phyloP scores from a whole-genome alignment of 2,113 vertebrate genomes.

The Scomber colias region DNA sequence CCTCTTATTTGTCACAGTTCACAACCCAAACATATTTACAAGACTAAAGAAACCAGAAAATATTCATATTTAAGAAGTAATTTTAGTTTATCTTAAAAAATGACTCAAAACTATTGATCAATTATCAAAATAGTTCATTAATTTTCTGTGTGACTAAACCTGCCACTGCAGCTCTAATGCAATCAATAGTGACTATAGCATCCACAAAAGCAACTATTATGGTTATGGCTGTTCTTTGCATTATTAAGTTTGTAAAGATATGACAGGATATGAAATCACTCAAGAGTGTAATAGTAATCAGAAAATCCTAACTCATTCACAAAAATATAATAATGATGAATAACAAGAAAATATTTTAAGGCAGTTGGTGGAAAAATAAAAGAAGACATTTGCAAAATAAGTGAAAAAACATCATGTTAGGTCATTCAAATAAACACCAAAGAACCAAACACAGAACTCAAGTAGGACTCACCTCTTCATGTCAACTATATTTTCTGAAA shows the following conservation, averaged over 20 bases:
- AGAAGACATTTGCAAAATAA: background rate
- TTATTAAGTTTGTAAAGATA: background rate
- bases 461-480: constrained; percentile 46
- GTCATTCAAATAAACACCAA: background rate
- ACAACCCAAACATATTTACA: no score
- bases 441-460: background rate
- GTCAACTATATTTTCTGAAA: constrained; percentile 20
- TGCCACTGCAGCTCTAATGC: background rate
- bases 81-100: no score
- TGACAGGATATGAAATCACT: background rate
- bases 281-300: background rate
- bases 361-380: background rate
- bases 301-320: background rate
- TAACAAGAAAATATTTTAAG: background rate
- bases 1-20: no score
- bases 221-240: no score
- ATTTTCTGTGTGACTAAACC: no score
- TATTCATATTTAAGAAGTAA: no score
- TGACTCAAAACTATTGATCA: no score
- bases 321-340: background rate
- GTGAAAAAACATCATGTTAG: no score
- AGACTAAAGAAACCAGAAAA: no score
- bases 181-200: background rate
- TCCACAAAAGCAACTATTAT: background rate
- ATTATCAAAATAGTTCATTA: no score